A percentile compares a stretch with the other conserved stretches of the same genome.
Conservation (phyloP, 2,113 vertebrate species). For the Empidonax alnorum region DNA sequence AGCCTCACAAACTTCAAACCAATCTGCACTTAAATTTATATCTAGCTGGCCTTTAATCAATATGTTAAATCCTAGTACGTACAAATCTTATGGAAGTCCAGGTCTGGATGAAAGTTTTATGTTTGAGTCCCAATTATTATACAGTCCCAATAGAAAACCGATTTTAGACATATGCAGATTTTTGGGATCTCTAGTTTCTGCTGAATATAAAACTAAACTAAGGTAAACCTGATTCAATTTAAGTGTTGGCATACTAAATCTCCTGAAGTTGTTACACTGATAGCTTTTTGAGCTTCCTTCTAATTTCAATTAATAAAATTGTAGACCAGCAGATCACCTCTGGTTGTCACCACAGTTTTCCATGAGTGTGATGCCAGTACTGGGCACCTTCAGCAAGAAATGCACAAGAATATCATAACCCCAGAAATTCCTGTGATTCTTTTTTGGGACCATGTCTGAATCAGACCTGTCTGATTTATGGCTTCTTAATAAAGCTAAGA, state of each 20-base stretch:
- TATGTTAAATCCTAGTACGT: background rate
- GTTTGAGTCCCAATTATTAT: background rate
- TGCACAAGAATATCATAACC: background rate
- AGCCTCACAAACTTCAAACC: background rate
- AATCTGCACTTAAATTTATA: background rate
- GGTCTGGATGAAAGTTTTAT: background rate
- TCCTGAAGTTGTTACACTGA: background rate
- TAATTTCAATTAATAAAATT: background rate
- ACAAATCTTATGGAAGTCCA: background rate
- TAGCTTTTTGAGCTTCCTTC: background rate
- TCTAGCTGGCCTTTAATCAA: background rate
- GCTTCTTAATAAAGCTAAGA: background rate
- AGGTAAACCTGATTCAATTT: background rate
- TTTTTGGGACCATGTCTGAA: background rate
- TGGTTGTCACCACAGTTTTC: background rate
- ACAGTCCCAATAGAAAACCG: background rate
- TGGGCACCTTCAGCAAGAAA: background rate
- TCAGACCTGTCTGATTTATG: background rate
- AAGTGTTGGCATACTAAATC: background rate
- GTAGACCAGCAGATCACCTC: background rate
- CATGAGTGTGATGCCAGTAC: background rate
- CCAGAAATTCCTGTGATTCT: background rate
- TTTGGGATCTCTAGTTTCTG: background rate
- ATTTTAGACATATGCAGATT: background rate
- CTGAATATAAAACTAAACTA: background rate